Conservation (phyloP, 2,888 invertebrate genomes). For the Melieria picta region DNA sequence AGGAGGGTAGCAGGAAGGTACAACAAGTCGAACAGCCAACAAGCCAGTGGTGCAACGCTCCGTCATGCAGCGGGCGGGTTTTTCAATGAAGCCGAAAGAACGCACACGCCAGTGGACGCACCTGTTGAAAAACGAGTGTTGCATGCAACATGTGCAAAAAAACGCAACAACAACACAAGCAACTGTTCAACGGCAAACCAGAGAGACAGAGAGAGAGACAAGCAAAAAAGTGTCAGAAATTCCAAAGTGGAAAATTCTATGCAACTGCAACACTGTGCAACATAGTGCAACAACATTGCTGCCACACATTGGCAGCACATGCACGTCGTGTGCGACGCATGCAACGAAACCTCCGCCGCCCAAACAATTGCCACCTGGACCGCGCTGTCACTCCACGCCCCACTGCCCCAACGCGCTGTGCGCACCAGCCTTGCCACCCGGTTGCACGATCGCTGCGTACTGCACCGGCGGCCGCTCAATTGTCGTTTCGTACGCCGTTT, state of each 20-base stretch:
- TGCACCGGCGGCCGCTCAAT: no score
- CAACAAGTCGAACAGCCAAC: neutral
- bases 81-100: constrained; percentile 17
- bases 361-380: no score
- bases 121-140: constrained; percentile 62
- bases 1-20: no score
- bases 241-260: neutral
- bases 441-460: no score
- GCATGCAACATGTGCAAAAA: constrained; percentile 23
- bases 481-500: no score
- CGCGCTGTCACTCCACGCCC: no score
- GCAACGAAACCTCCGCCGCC: no score
- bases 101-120: constrained; percentile 49
- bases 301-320: neutral
- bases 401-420: no score
- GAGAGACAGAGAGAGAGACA: neutral
- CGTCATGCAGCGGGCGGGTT: neutral
- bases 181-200: constrained; percentile 7
- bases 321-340: no score
- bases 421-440: no score
- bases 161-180: constrained; percentile 27
- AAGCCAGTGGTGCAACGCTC: neutral
- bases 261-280: neutral
- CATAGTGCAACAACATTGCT: neutral
- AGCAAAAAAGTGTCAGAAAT: neutral